Conservation (phyloP, 37 sponge, comb jelly and placozoan species). For the Aphrocallistes beatrix region DNA sequence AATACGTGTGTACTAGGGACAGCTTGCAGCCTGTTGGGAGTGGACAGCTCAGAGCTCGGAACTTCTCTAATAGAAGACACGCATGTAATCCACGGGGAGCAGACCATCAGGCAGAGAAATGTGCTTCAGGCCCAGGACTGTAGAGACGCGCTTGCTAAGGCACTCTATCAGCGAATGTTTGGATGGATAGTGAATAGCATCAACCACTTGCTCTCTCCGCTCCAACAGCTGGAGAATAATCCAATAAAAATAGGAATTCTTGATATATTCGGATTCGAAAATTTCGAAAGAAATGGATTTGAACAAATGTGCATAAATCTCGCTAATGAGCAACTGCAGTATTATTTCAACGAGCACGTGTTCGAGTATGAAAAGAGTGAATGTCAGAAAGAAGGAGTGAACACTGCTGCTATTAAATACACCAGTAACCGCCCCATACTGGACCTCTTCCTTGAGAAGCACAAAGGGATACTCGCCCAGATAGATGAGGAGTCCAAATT, state of each 20-base stretch:
- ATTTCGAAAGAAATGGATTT: conserved; percentile 40
- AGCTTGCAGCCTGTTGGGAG: conserved; percentile 28
- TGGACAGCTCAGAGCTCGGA: conserved; percentile 23
- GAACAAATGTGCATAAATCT: conserved; percentile 47
- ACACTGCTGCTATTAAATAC: conserved; percentile 31
- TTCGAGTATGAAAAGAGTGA: conserved; percentile 44
- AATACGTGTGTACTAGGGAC: background rate
- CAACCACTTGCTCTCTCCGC: conserved; percentile 26
- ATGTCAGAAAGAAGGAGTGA: conserved; percentile 40
- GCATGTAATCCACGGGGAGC: conserved; percentile 39
- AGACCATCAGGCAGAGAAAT: conserved; percentile 26
- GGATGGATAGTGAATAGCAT: conserved; percentile 34
- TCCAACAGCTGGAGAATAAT: conserved; percentile 17
- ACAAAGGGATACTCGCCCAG: conserved; percentile 32
- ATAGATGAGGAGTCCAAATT: conserved; percentile 53
- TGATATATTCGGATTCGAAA: conserved; percentile 48
- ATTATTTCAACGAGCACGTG: conserved; percentile 44
- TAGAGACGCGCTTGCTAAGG: conserved; percentile 34
- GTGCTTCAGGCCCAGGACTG: conserved; percentile 43
- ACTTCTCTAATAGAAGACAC: conserved; percentile 32
- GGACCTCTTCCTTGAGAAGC: conserved; percentile 54
- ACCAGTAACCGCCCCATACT: conserved; percentile 39
- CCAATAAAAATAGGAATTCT: conserved; percentile 32
- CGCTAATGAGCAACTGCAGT: conserved; percentile 52
- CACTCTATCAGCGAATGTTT: conserved; percentile 26